phyloP scores from a whole-genome alignment of 92 coral and sea anemone genomes.

The Phymanthus crucifer region DNA sequence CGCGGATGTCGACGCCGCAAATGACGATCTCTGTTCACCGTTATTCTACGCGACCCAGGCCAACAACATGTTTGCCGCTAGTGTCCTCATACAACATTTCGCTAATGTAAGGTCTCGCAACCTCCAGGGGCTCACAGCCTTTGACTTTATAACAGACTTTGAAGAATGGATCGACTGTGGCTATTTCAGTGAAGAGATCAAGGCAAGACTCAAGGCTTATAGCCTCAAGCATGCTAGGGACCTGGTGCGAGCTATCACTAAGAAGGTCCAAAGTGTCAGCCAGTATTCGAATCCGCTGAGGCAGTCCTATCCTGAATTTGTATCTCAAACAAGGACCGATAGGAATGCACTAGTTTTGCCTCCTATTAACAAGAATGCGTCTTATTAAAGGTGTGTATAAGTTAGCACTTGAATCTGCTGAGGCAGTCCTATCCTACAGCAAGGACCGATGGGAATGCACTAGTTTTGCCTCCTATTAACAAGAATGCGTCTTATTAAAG shows the following conservation, averaged over 20 bases:
- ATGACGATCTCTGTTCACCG: conserved; percentile 87
- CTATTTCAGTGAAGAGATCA: conserved; percentile 85
- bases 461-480: conserved; percentile 79
- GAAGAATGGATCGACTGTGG: conserved; percentile 98
- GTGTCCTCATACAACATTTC: conserved; percentile 79
- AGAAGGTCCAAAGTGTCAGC: conserved; percentile 81
- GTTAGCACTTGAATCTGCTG: not conserved
- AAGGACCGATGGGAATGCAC: conserved; percentile 48
- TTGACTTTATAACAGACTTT: conserved; percentile 91
- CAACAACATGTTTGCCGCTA: conserved; percentile 90
- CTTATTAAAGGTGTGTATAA: conserved; percentile 4
- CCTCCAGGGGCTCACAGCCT: conserved; percentile 78
- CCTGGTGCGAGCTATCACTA: conserved; percentile 91
- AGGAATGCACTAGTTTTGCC: conserved; percentile 67
- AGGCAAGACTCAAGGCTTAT: conserved; percentile 93
- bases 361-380: conserved; percentile 63
- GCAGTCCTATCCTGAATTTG: conserved; percentile 11
- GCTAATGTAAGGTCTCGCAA: conserved; percentile 83
- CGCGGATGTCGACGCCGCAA: conserved; percentile 88
- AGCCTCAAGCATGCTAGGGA: conserved; percentile 94
- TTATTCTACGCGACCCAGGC: conserved; percentile 93
- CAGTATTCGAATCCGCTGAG: conserved; percentile 42
- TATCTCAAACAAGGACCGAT: conserved; percentile 32
- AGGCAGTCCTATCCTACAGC: conserved; percentile 11
- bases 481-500: conserved; percentile 41